These are phyloP conservation scores for Coregonus sp. DNA, from an alignment of 2,797 vertebrate genomes.

Conservation along the genomic window DNA sequence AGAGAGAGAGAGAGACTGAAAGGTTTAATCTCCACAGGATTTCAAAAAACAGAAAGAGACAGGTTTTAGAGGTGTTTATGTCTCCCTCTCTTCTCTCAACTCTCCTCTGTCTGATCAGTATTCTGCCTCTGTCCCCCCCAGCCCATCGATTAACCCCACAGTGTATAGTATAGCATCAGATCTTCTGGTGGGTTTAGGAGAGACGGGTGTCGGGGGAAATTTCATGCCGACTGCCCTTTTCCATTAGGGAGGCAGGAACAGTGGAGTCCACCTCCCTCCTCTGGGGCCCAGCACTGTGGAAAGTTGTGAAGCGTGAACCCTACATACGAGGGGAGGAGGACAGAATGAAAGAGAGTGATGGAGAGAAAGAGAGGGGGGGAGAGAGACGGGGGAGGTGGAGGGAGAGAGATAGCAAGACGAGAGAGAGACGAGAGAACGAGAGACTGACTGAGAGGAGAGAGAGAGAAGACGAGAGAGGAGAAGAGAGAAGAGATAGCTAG, in stretches of 20 bases:
- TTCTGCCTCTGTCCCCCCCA: slow-evolving; percentile 39
- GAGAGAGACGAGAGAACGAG: too few relatives aligned
- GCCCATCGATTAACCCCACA: slow-evolving; percentile 60
- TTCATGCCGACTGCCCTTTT: slow-evolving; percentile 69
- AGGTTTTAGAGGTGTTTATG: slow-evolving; percentile 5
- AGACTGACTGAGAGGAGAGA: too few relatives aligned
- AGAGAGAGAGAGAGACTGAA: background rate
- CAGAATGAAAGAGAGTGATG: slow-evolving; percentile 32
- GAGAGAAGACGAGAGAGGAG: too few relatives aligned
- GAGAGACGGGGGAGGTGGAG: slow-evolving; percentile 15
- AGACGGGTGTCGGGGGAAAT: slow-evolving; percentile 64
- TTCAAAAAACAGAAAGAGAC: slow-evolving; percentile 4
- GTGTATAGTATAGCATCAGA: slow-evolving; percentile 40
- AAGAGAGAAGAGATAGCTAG: too few relatives aligned
- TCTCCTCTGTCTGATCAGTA: slow-evolving; percentile 48
- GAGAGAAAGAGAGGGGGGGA: slow-evolving; percentile 33
- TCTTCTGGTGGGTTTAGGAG: slow-evolving; percentile 49
- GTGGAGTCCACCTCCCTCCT: slow-evolving; percentile 44
- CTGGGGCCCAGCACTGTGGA: slow-evolving; percentile 28
- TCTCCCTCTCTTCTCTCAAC: slow-evolving; percentile 16
- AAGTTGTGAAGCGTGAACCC: slow-evolving; percentile 45
- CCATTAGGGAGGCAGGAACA: slow-evolving; percentile 60
- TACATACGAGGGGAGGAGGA: slow-evolving; percentile 49
- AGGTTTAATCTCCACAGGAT: slow-evolving; percentile 12
- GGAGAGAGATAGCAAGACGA: too few relatives aligned